Evolutionary conservation across 2,113 vertebrate genomes (phyloP).

Genomic region (Cettia cetti): DNA sequence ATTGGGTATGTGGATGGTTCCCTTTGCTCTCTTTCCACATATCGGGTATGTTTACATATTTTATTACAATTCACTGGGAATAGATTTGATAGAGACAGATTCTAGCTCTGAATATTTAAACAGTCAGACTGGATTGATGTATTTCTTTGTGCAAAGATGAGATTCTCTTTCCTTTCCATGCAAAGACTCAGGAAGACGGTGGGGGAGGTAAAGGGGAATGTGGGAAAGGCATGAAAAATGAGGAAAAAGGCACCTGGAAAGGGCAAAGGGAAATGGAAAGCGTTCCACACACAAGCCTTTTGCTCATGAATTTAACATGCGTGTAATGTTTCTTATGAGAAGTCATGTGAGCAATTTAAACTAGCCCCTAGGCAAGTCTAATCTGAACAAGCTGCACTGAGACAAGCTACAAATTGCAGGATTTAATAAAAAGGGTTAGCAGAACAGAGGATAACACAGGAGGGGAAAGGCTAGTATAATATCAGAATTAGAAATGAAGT

Average conservation of each 20-base stretch:
- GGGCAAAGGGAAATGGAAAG: slow-evolving; percentile 8
- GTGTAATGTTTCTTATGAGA: slow-evolving; percentile 37
- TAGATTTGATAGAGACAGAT: neutral
- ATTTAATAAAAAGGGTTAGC: slow-evolving; percentile 33
- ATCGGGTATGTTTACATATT: neutral
- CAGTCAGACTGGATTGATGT: neutral
- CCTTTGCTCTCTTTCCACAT: neutral
- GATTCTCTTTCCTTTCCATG: neutral
- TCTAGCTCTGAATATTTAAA: neutral
- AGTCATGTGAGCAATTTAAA: slow-evolving; percentile 62
- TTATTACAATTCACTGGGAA: neutral
- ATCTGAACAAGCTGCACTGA: slow-evolving; percentile 55
- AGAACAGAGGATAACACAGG: neutral
- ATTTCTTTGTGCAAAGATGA: neutral
- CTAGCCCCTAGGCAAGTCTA: slow-evolving; percentile 44
- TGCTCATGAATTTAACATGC: slow-evolving; percentile 56
- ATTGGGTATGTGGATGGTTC: neutral
- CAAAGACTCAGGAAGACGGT: neutral
- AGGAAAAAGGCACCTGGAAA: slow-evolving; percentile 42
- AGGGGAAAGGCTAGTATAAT: neutral
- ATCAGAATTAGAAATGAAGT: neutral
- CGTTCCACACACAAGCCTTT: neutral
- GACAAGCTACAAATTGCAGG: slow-evolving; percentile 51
- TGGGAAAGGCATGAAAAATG: neutral
- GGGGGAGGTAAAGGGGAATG: neutral